Percentiles rank a stretch among this genome's conserved stretches.
Evolutionary conservation across 2,888 invertebrate genomes (phyloP).

Genomic region (Campopleginae sp.): DNA sequence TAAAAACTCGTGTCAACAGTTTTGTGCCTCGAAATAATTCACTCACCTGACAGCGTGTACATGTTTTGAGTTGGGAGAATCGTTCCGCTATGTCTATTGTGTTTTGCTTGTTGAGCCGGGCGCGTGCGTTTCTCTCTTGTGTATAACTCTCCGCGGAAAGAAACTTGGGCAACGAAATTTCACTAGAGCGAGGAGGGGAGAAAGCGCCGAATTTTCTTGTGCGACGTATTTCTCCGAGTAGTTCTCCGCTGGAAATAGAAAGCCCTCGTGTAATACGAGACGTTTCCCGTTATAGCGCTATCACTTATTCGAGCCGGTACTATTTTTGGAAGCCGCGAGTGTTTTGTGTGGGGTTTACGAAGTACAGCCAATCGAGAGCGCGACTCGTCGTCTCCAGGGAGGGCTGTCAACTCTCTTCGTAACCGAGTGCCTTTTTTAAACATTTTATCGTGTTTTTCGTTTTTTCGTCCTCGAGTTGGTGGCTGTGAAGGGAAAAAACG

Average conservation of each 20-base stretch:
- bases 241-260: slow-evolving; percentile 71
- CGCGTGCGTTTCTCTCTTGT: not conserved
- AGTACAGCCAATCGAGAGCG: slow-evolving; percentile 30
- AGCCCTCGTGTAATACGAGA: slow-evolving; percentile 79
- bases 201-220: slow-evolving; percentile 1
- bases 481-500: not conserved
- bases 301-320: slow-evolving; percentile 73
- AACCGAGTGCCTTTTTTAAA: not conserved
- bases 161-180: slow-evolving; percentile 22
- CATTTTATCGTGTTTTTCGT: not conserved
- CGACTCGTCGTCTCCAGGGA: slow-evolving; percentile 11
- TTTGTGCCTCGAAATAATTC: not conserved
- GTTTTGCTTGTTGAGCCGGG: not conserved
- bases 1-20: not conserved
- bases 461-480: not conserved
- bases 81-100: not conserved
- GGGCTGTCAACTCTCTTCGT: slow-evolving; percentile 6
- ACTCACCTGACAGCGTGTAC: not conserved
- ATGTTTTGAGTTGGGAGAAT: not conserved
- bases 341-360: slow-evolving; percentile 10
- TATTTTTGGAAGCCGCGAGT: slow-evolving; percentile 77
- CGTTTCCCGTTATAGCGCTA: slow-evolving; percentile 83
- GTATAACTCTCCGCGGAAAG: not conserved
- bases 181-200: not conserved
- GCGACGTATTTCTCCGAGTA: slow-evolving; percentile 23